Conservation (phyloP, 2,888 invertebrate genomes). For the Muschampia plurimacula region DNA sequence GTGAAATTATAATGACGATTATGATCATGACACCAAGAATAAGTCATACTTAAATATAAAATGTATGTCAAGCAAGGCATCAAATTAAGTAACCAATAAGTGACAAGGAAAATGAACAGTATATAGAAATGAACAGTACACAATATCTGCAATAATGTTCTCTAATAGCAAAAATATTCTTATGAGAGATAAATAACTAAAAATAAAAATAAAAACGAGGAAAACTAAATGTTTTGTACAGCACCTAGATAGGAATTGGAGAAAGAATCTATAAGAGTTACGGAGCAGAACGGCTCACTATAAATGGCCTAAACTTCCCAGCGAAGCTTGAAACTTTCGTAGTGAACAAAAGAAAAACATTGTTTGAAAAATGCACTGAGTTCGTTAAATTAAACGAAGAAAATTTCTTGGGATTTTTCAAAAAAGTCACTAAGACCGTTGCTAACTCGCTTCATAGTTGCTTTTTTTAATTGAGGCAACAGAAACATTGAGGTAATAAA, state of each 20-base stretch:
- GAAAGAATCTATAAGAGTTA: slow-evolving; percentile 25
- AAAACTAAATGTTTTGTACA: slow-evolving; percentile 2
- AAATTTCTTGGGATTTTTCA: slow-evolving; percentile 2
- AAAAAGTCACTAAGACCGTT: not conserved
- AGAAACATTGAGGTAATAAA: not conserved
- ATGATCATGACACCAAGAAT: too few relatives aligned
- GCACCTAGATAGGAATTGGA: slow-evolving; percentile 12
- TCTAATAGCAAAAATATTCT: not conserved
- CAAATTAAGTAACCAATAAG: too few relatives aligned
- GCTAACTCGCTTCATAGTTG: not conserved
- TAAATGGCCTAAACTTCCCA: slow-evolving; percentile 31
- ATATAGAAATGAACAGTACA: too few relatives aligned
- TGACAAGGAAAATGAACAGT: too few relatives aligned
- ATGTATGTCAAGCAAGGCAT: too few relatives aligned
- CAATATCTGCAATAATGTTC: too few relatives aligned
- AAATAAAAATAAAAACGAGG: not conserved
- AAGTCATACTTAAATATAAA: too few relatives aligned
- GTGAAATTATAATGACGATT: too few relatives aligned
- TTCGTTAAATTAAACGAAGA: slow-evolving; percentile 31
- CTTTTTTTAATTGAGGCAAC: not conserved
- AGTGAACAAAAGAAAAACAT: slow-evolving; percentile 37
- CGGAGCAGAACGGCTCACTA: slow-evolving; percentile 33
- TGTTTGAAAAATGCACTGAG: slow-evolving; percentile 34
- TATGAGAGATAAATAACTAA: not conserved
- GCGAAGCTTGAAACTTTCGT: slow-evolving; percentile 29